phyloP scores from a whole-genome alignment of 1,140 invertebrate species.

The Drosophila elegans region DNA sequence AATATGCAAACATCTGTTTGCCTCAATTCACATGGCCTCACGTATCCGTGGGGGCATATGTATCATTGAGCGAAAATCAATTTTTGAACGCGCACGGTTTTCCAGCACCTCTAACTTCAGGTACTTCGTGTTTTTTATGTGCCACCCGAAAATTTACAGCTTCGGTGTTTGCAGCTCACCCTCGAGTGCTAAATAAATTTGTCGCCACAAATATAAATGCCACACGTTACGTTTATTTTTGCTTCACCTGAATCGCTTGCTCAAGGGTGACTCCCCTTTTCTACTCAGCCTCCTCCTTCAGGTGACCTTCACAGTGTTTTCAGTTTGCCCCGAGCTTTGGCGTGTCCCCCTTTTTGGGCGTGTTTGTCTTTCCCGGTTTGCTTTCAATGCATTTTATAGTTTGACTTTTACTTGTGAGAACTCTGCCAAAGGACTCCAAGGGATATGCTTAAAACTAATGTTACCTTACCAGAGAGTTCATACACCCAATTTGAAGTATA shows the following conservation, averaged over 20 bases:
- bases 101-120: slow-evolving; percentile 10
- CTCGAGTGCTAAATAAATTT: slow-evolving; percentile 69
- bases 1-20: slow-evolving; percentile 49
- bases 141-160: slow-evolving; percentile 51
- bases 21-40: neutral
- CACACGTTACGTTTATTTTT: slow-evolving; percentile 78
- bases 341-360: slow-evolving; percentile 20
- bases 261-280: slow-evolving; percentile 9
- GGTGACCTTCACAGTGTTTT: slow-evolving; percentile 63
- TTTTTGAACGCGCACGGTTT: slow-evolving; percentile 57
- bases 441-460: neutral
- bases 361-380: slow-evolving; percentile 49
- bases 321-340: slow-evolving; percentile 12
- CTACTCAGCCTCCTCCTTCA: slow-evolving; percentile 49
- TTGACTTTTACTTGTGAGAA: slow-evolving; percentile 28
- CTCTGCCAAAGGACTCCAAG: neutral
- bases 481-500: slow-evolving; percentile 1
- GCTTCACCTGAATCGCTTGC: slow-evolving; percentile 36
- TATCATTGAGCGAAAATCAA: slow-evolving; percentile 59
- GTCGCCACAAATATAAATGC: slow-evolving; percentile 76
- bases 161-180: slow-evolving; percentile 11
- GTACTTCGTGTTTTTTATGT: slow-evolving; percentile 26
- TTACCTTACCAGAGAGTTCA: slow-evolving; percentile 1
- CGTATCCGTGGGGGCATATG: slow-evolving; percentile 1
- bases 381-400: slow-evolving; percentile 75